phyloP scores from a whole-genome alignment of 2,888 invertebrate genomes.

The Sympetrum striolatum region DNA sequence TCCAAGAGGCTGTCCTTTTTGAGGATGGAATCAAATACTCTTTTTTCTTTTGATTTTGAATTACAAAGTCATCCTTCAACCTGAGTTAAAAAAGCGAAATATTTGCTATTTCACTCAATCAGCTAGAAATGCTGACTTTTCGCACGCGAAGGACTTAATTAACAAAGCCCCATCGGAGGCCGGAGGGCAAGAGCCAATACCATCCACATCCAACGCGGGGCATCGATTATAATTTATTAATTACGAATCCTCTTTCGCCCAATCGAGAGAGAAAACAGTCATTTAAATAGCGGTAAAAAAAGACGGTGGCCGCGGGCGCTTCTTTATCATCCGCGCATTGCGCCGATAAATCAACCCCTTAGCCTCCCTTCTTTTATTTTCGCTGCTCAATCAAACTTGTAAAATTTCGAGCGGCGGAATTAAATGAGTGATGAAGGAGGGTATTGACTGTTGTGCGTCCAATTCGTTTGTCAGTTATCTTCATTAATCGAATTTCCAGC shows the following conservation, averaged over 20 bases:
- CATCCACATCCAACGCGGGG: too few species aligned
- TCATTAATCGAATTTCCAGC: constrained; percentile 37
- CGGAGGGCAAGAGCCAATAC: too few species aligned
- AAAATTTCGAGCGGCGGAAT: constrained; percentile 14
- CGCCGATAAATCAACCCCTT: neutral
- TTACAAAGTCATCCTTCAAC: too few species aligned
- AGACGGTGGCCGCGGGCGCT: neutral
- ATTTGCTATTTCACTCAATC: too few species aligned
- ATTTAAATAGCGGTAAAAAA: neutral
- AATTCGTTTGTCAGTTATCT: constrained; percentile 41
- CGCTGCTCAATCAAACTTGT: constrained; percentile 26
- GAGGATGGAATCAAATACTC: too few species aligned
- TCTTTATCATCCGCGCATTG: neutral
- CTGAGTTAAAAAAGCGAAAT: too few species aligned
- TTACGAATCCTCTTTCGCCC: too few species aligned
- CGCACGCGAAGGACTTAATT: too few species aligned
- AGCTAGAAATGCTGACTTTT: too few species aligned
- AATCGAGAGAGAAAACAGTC: neutral
- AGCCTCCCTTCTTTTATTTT: neutral
- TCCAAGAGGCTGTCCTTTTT: too few species aligned
- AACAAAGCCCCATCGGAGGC: too few species aligned
- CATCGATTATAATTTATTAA: neutral
- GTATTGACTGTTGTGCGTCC: constrained; percentile 34
- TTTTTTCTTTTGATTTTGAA: too few species aligned
- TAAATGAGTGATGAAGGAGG: constrained; percentile 35